These are phyloP conservation scores for Aradophagus sp. DNA, from an alignment of 1,140 invertebrate species.

Conservation along the genomic window DNA sequence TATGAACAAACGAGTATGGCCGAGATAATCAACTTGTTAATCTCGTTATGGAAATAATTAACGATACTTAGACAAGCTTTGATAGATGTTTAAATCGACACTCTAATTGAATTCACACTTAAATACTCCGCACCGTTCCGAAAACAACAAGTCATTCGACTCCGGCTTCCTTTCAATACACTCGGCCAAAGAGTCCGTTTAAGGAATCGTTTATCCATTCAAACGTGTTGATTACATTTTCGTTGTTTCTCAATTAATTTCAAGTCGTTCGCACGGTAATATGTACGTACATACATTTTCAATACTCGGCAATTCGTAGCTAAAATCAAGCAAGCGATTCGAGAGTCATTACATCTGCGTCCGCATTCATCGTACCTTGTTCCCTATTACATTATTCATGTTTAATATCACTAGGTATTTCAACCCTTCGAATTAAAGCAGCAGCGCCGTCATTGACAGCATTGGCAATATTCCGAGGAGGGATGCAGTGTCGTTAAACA, in stretches of 20 bases:
- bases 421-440: slow-evolving; percentile 65
- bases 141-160: slow-evolving; percentile 70
- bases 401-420: slow-evolving; percentile 73
- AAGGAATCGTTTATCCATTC: slow-evolving; percentile 28
- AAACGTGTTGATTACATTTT: slow-evolving; percentile 34
- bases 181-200: slow-evolving; percentile 23
- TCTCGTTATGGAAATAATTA: slow-evolving; percentile 69
- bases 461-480: slow-evolving; percentile 62
- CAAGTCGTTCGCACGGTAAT: too few species aligned
- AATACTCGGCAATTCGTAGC: slow-evolving; percentile 3
- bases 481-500: slow-evolving; percentile 57
- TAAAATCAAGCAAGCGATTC: slow-evolving; percentile 29
- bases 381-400: slow-evolving; percentile 71
- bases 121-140: slow-evolving; percentile 67
- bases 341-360: slow-evolving; percentile 59
- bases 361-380: slow-evolving; percentile 42
- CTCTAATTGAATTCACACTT: slow-evolving; percentile 75
- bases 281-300: slow-evolving; percentile 7
- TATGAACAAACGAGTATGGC: too few species aligned
- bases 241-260: too few species aligned
- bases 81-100: slow-evolving; percentile 65
- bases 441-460: slow-evolving; percentile 54
- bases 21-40: slow-evolving; percentile 62
- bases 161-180: slow-evolving; percentile 69
- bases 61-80: slow-evolving; percentile 68